phyloP scores from a whole-genome alignment of 2,888 invertebrate species.

The Lamellibrachia satsuma region DNA sequence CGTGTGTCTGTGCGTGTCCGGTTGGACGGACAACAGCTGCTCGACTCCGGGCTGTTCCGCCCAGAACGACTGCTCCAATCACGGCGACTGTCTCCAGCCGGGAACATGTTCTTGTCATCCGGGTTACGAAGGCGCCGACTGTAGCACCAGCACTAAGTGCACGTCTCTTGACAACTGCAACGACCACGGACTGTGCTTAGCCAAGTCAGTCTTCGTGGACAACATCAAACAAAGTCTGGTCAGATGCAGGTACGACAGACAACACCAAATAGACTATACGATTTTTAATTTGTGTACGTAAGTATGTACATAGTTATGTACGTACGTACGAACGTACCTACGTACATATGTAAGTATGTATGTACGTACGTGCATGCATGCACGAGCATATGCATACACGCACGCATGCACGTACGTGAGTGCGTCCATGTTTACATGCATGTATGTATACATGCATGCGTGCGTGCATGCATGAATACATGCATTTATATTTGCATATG shows the following conservation, averaged over 20 bases:
- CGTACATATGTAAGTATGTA: neutral
- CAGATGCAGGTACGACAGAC: neutral
- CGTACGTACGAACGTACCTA: neutral
- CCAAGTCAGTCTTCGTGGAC: neutral
- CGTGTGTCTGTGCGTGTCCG: conserved; percentile 20
- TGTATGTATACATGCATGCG: no score
- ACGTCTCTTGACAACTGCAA: neutral
- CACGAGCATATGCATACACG: neutral
- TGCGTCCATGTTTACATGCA: no score
- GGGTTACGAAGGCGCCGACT: neutral
- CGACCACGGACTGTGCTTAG: neutral
- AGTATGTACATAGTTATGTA: neutral
- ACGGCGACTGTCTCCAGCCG: neutral
- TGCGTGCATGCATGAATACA: no score
- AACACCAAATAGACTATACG: no score
- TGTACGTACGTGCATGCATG: neutral
- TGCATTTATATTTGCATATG: neutral
- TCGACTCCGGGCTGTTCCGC: neutral
- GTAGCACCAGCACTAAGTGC: neutral
- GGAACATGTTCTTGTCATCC: neutral
- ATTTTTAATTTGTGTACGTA: neutral
- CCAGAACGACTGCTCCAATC: conserved; percentile 13
- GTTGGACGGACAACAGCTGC: conserved; percentile 7
- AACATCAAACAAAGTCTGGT: neutral
- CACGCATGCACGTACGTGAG: no score